Conservation (phyloP, 2,888 invertebrate species). For the Pardosa pseudoannulata region DNA sequence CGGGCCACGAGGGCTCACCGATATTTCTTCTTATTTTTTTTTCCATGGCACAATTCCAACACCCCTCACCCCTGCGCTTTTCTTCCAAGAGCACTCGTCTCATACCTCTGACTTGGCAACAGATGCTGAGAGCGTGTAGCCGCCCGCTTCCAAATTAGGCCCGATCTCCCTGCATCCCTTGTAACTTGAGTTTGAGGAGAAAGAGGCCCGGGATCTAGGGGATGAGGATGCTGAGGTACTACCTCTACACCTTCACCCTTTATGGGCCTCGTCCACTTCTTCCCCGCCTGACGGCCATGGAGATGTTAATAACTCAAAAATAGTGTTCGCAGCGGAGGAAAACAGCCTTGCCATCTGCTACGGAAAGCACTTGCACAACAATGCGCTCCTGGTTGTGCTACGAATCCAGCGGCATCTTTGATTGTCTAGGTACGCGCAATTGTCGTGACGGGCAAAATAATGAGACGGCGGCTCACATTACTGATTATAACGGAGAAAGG, state of each 20-base stretch:
- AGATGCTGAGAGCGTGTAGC: slow-evolving; percentile 46
- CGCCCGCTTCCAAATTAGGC: slow-evolving; percentile 63
- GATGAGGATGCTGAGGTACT: slow-evolving; percentile 27
- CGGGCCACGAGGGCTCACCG: slow-evolving; percentile 35
- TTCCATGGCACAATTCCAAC: slow-evolving; percentile 61
- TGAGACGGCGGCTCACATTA: too few species aligned
- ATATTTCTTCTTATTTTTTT: slow-evolving; percentile 34
- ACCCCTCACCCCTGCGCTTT: slow-evolving; percentile 8
- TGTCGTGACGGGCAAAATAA: background rate
- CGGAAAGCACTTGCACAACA: slow-evolving; percentile 34
- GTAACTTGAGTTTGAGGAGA: slow-evolving; percentile 64
- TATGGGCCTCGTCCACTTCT: slow-evolving; percentile 63
- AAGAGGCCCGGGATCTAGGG: slow-evolving; percentile 52
- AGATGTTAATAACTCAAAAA: slow-evolving; percentile 67
- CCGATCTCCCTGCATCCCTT: slow-evolving; percentile 48
- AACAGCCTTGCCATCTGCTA: slow-evolving; percentile 23
- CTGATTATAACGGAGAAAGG: too few species aligned
- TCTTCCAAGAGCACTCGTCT: slow-evolving; percentile 12
- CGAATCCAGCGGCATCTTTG: background rate
- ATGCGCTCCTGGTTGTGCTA: slow-evolving; percentile 27
- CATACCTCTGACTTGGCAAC: slow-evolving; percentile 65
- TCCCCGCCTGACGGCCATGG: slow-evolving; percentile 33
- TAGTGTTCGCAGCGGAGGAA: slow-evolving; percentile 34
- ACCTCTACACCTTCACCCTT: slow-evolving; percentile 67
- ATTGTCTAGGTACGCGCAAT: background rate